phyloP scores from a whole-genome alignment of 2,113 vertebrate genomes.

The Asarcornis scutulata region DNA sequence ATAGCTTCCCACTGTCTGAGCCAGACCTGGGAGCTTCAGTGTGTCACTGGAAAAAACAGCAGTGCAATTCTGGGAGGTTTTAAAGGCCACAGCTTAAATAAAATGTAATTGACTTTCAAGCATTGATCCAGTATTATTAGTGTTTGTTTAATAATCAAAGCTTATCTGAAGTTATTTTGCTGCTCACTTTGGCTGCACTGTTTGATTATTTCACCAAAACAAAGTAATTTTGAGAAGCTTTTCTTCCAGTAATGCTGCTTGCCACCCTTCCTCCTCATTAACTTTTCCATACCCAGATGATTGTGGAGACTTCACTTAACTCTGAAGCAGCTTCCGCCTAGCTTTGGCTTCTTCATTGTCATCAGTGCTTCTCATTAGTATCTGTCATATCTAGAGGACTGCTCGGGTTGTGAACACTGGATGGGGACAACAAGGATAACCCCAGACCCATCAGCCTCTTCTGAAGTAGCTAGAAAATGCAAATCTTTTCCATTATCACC shows the following conservation, averaged over 20 bases:
- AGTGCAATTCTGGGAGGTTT: conserved; percentile 8
- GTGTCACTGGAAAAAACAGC: not conserved
- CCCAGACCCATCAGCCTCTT: not conserved
- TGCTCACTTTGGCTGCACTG: not conserved
- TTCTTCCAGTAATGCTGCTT: not conserved
- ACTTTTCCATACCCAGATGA: not conserved
- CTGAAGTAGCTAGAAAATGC: not conserved
- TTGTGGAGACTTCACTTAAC: not conserved
- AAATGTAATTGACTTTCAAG: conserved; percentile 47
- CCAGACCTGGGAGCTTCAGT: not conserved
- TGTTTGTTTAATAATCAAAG: conserved; percentile 35
- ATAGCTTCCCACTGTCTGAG: not conserved
- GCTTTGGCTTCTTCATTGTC: not conserved
- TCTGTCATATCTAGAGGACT: not conserved
- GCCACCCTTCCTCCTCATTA: not conserved
- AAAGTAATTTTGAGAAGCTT: not conserved
- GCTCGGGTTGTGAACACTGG: not conserved
- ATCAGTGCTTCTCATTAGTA: fast-evolving
- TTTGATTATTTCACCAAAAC: not conserved
- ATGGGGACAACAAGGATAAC: not conserved
- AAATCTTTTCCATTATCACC: not conserved
- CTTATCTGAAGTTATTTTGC: conserved; percentile 1
- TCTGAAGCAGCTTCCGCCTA: not conserved
- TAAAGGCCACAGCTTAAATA: conserved; percentile 33
- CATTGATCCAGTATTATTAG: conserved; percentile 28